Percentiles rank a stretch among this genome's conserved stretches.
phyloP scores from a whole-genome alignment of 2,888 invertebrate genomes.

The Scaptomyza polygonia region DNA sequence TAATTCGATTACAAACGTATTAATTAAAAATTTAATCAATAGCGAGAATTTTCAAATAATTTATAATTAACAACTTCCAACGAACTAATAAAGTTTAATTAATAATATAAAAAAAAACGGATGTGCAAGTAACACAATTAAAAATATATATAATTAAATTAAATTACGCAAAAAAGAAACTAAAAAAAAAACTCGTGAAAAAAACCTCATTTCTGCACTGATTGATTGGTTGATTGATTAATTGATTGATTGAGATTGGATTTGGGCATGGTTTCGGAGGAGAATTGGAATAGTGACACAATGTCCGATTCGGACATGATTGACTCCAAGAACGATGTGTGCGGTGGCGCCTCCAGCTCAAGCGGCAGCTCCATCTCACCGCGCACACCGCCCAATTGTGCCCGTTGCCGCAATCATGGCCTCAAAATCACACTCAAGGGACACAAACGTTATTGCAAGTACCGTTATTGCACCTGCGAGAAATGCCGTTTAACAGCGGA shows the following conservation, averaged over 20 bases:
- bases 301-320: conserved; percentile 86
- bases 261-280: conserved; percentile 82
- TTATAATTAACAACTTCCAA: background rate
- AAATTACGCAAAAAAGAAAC: background rate
- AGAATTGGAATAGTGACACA: conserved; percentile 83
- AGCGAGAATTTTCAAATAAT: background rate
- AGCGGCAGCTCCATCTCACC: conserved; percentile 87
- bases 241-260: background rate
- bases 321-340: conserved; percentile 85
- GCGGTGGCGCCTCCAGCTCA: conserved; percentile 84
- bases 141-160: background rate
- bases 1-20: background rate
- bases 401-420: conserved; percentile 96
- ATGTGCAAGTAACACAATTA: background rate
- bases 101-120: background rate
- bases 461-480: conserved; percentile 92
- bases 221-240: background rate
- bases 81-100: background rate
- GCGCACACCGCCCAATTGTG: conserved; percentile 95
- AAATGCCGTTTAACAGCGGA: conserved; percentile 95
- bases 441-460: conserved; percentile 96
- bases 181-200: background rate
- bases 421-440: conserved; percentile 94
- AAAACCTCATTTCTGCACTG: background rate
- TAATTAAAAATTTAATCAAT: background rate